Conservation (phyloP, 2,113 vertebrate genomes). For the Anser cygnoides region DNA sequence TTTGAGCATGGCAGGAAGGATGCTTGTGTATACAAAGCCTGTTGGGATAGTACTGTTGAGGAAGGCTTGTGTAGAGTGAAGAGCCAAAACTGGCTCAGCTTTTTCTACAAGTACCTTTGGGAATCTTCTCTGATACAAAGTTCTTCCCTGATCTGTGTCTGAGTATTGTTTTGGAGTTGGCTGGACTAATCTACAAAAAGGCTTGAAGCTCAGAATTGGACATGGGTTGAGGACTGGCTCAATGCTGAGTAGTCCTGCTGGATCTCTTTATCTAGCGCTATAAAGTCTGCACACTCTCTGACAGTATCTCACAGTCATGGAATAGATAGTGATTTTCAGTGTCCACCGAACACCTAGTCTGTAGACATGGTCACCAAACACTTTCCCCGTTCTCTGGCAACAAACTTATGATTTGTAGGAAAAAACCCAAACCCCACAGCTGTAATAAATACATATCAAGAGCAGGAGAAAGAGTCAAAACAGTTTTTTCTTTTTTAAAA, state of each 20-base stretch:
- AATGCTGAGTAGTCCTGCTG: neutral
- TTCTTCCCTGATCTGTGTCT: neutral
- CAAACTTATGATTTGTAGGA: neutral
- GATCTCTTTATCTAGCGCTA: neutral
- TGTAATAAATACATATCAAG: neutral
- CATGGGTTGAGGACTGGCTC: neutral
- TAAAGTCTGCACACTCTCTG: neutral
- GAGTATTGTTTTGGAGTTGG: neutral
- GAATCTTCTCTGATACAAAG: neutral
- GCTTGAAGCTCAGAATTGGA: neutral
- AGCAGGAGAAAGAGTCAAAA: neutral
- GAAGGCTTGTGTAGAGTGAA: neutral
- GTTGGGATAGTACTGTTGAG: neutral
- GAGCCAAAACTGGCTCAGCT: neutral
- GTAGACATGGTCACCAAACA: neutral
- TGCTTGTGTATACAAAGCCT: neutral
- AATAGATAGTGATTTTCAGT: neutral
- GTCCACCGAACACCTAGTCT: neutral
- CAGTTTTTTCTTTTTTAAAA: neutral
- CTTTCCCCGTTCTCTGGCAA: neutral
- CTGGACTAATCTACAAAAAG: neutral
- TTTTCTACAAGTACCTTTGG: neutral
- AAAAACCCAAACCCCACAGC: neutral
- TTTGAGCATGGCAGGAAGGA: neutral
- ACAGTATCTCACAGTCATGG: neutral